Base-by-base conservation (phyloP, 2,888 invertebrate species). In the Lasioglossum calceatum region DNA sequence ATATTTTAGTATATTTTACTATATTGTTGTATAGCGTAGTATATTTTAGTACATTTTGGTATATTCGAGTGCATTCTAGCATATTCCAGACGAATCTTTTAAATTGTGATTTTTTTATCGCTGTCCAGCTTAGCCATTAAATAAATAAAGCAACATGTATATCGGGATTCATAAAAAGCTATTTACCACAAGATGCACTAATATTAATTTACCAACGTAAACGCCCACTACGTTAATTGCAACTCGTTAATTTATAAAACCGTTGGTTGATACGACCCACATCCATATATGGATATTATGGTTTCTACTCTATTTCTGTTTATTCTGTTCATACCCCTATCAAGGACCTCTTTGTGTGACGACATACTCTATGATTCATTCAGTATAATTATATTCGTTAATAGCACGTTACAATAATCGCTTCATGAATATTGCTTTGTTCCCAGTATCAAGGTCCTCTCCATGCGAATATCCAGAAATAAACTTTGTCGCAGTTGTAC, bases 361-460 rank as follows among this genome's bases (percentile, higher is more conserved):
- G 67, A 61, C 75, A 39, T 44, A 39, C 39, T 2, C 47, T 42
- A 36, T 87, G 87, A 87, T 82, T 87, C 85, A 87, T 79, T 36
- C 39, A 42, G 36, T 81, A 77, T 42, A 71, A 85, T 79, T 81
- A 82, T 70, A 73, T 79, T 77, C 74, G 76, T 85, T 87, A 85
- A 87, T 87, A 85, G 85, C 76, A 77, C 64, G 85, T 77, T 81
- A 73, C 75, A 85, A 84, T 84, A 77, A 85, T 79, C 79, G 78
- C 81, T 79, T 87, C 80, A 87, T 82, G 87, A 87, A 87, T 85
- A 82, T 79, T 79, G 79, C 81, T 58, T 81, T 54, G 64, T 81
- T 85, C 81, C 23, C 50, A 67, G 23, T 50, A 44, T 54, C 81
- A 77, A 87, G 81, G 81, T 47, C 67, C 23, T 72, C 4, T 77